A percentile compares a stretch with the other conserved stretches of the same genome.
Evolutionary conservation across 2,113 vertebrate genomes (phyloP).

Genomic region (Pygathrix nemaeus): DNA sequence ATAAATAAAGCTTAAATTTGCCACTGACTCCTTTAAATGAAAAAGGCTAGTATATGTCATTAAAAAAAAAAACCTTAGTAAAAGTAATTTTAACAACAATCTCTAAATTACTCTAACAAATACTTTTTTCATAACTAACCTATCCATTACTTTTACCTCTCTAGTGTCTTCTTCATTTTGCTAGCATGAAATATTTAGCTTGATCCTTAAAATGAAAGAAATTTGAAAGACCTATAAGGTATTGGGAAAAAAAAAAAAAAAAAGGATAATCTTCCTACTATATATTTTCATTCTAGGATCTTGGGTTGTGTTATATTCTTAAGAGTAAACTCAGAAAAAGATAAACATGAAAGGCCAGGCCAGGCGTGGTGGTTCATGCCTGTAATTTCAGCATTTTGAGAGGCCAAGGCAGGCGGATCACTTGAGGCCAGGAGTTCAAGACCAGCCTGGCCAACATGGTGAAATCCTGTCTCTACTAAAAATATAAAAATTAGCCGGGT

Average conservation of each 20-base stretch:
- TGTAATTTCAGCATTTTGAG: no score
- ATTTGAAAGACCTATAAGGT: neutral
- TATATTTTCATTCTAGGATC: slow-evolving; percentile 17
- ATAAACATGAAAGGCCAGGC: neutral
- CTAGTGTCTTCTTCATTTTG: neutral
- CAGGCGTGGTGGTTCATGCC: no score
- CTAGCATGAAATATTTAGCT: neutral
- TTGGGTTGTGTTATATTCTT: neutral
- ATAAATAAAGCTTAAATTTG: neutral
- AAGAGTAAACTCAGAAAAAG: neutral
- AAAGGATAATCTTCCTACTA: neutral
- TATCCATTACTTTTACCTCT: neutral
- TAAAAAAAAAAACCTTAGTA: neutral
- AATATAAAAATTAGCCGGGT: no score
- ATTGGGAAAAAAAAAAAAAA: neutral
- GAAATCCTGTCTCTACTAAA: no score
- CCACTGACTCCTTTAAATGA: neutral
- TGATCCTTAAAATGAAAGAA: neutral
- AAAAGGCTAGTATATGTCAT: neutral
- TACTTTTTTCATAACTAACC: neutral
- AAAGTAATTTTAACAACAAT: slow-evolving; percentile 30
- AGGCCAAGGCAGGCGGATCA: no score
- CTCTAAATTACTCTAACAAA: neutral
- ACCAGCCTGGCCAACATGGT: no score
- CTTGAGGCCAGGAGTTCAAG: no score